Evolutionary conservation across 2,888 invertebrate species (phyloP), one percentile per base, ranked within the genome.

Genomic region (Tachina lurida): DNA sequence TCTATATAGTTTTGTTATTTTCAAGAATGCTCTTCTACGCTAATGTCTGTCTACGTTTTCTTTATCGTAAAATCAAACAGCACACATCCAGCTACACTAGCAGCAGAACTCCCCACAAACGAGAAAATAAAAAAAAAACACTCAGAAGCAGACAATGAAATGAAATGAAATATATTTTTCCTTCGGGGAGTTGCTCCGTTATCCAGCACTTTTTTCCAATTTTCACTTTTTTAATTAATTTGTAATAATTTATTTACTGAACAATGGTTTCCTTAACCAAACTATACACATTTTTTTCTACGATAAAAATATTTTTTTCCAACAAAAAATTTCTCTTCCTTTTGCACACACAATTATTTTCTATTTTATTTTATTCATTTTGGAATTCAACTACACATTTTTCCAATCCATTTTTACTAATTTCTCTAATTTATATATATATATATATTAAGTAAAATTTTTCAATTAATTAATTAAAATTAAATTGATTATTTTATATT

Each of bases 401-500:
- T 71, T 39, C 2, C 15, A 10, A 39, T 73, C 10, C 43, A 0
- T 31, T 49, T 71, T 41, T n/a, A 12, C 43, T 49, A 47, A 45
- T 12, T 15, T 5, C 12, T 45, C 31, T 56, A n/a, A 22, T 52
- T 43, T 2, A 13, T 17, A 43, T 43, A 49, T 2, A 13, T 17
- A 43, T 43, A 19, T 1, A 43, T 54, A 68, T 60, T 62, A 2
- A 15, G 45, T 17, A 60, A 39, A 68, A 45, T 60, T 39, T 43
- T 54, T 3, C 3, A 31, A 41, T 71, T 43, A 49, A 60, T 70
- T 73, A 17, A 31, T 12, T 19, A 41, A 39, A 49, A 56, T 71
- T 65, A 58, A 76, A 84, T 84, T 80, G 75, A 84, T 84, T 80
- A 70, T 84, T 80, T 76, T 77, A 52, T 79, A 58, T 74, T 75